A percentile compares a stretch with the other conserved stretches of the same genome.
These are phyloP conservation scores for Pantala flavescens DNA, from an alignment of 1,140 invertebrate genomes.

Conservation along the genomic window DNA sequence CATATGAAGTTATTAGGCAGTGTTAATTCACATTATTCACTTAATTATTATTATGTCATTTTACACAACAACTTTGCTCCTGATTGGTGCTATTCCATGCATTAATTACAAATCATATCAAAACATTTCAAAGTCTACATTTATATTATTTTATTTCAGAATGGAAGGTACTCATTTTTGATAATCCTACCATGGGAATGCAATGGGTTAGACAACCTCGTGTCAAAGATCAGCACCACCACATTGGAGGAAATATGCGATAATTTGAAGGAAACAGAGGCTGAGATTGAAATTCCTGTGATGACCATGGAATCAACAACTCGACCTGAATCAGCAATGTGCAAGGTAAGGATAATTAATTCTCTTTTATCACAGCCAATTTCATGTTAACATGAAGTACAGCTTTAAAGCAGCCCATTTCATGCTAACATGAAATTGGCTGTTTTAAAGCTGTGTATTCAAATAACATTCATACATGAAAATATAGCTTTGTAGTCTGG, in stretches of 20 bases:
- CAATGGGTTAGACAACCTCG: slow-evolving; percentile 39
- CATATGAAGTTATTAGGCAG: too few relatives aligned
- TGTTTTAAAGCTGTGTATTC: neutral
- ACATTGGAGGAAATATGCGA: slow-evolving; percentile 35
- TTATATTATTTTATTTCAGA: slow-evolving; percentile 34
- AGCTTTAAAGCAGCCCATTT: slow-evolving; percentile 3
- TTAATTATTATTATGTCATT: too few relatives aligned
- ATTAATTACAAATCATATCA: too few relatives aligned
- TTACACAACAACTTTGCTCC: too few relatives aligned
- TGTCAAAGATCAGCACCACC: slow-evolving; percentile 34
- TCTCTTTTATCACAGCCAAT: neutral
- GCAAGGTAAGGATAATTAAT: slow-evolving; percentile 32
- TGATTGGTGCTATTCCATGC: too few relatives aligned
- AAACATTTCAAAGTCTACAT: too few relatives aligned
- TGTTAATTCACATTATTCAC: too few relatives aligned
- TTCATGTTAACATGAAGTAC: slow-evolving; percentile 18
- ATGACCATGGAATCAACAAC: slow-evolving; percentile 40
- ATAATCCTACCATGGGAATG: slow-evolving; percentile 41
- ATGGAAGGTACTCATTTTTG: slow-evolving; percentile 41
- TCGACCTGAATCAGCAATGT: slow-evolving; percentile 37
- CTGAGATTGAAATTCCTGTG: slow-evolving; percentile 35
- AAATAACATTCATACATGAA: neutral
- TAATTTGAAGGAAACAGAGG: slow-evolving; percentile 30
- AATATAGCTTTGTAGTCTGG: neutral
- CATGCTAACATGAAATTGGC: neutral